Percentiles rank a stretch among this genome's conserved stretches.
phyloP scores from a whole-genome alignment of 2,888 invertebrate genomes.

The Polydesmus complanatus region DNA sequence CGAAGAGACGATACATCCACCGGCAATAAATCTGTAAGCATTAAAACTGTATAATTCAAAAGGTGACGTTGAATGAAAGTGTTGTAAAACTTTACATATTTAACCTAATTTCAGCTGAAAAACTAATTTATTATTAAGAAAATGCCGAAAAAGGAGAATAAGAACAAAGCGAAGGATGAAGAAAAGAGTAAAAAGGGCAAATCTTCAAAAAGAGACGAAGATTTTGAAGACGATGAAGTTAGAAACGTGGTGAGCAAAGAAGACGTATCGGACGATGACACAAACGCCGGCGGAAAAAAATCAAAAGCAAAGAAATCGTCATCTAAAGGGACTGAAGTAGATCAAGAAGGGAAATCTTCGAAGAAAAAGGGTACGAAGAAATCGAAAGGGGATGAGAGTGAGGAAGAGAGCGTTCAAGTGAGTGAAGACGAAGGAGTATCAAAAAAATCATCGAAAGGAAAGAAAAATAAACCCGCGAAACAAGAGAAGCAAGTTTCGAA shows the following conservation, averaged over 20 bases:
- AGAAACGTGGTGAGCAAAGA: conserved; percentile 26
- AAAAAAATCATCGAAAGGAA: not conserved
- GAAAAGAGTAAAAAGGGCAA: conserved; percentile 22
- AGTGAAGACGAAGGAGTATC: not conserved
- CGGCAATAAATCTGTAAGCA: no score
- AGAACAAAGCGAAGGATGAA: conserved; percentile 16
- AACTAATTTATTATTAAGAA: no score
- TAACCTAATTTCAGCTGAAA: no score
- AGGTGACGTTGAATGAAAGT: no score
- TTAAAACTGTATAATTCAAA: no score
- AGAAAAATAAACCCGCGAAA: conserved; percentile 24
- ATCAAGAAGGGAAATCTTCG: conserved; percentile 37
- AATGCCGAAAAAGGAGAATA: conserved; percentile 17
- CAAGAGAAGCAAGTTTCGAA: conserved; percentile 22
- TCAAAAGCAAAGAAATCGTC: conserved; percentile 36
- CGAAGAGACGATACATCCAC: no score
- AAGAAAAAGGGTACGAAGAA: conserved; percentile 37
- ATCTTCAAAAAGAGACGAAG: conserved; percentile 25
- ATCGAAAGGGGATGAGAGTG: conserved; percentile 43
- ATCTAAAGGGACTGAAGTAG: conserved; percentile 35
- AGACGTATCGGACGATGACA: conserved; percentile 22
- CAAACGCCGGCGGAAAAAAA: not conserved
- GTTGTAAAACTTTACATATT: no score
- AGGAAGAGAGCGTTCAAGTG: conserved; percentile 21
- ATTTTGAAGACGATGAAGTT: conserved; percentile 32